Evolutionary conservation across 2,113 vertebrate species (phyloP).

Genomic region (Silurus glanis): DNA sequence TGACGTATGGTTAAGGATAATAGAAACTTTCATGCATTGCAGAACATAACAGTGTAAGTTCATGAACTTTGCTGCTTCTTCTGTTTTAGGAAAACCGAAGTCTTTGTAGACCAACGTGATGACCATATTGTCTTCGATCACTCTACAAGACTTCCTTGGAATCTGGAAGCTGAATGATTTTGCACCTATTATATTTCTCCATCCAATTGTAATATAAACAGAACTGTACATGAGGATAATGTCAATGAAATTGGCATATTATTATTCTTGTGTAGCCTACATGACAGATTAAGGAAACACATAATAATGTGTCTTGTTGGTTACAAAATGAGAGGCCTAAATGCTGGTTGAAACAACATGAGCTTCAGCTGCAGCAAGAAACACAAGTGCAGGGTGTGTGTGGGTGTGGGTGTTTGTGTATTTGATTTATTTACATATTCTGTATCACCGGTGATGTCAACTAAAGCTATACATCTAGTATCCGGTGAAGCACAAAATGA

Average conservation of each 20-base stretch:
- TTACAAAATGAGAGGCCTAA: neutral
- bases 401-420: neutral
- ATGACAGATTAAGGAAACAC: neutral
- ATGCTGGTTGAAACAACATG: neutral
- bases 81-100: neutral
- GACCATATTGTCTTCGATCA: neutral
- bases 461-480: neutral
- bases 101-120: neutral
- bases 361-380: conserved; percentile 1
- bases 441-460: neutral
- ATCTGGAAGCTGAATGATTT: neutral
- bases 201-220: neutral
- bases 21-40: neutral
- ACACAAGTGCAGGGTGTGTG: neutral
- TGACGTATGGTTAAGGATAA: neutral
- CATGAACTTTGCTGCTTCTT: neutral
- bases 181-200: neutral
- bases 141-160: neutral
- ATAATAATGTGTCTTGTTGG: neutral
- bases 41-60: neutral
- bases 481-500: neutral
- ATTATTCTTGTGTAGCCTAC: neutral
- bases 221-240: neutral
- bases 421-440: neutral
- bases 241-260: neutral